These are phyloP conservation scores for Ommatoiulus sabulosus DNA, from an alignment of 2,888 invertebrate genomes.

Conservation along the genomic window DNA sequence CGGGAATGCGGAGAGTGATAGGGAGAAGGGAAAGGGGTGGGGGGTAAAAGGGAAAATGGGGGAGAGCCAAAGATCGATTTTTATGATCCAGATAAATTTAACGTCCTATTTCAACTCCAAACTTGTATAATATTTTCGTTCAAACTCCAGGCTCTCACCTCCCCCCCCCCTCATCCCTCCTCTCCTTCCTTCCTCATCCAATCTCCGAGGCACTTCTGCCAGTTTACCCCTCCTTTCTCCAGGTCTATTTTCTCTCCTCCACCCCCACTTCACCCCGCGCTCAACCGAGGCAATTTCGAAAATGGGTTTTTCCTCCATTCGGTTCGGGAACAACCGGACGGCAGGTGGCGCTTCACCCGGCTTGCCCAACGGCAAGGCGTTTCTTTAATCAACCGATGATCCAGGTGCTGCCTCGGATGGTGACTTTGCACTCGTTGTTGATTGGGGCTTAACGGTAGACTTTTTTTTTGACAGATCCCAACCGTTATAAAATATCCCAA, in stretches of 20 bases:
- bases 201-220: neutral
- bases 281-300: neutral
- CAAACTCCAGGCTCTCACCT: constrained; percentile 11
- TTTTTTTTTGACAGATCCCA: neutral
- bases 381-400: too few species aligned
- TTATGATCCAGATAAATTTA: constrained; percentile 53
- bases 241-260: neutral
- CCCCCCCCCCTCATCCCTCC: neutral
- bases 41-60: neutral
- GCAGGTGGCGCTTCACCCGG: neutral
- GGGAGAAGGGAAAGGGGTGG: neutral
- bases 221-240: neutral
- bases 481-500: neutral
- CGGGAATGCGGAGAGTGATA: constrained; percentile 31
- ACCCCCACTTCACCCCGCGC: constrained; percentile 11
- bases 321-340: neutral
- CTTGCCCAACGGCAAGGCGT: too few species aligned
- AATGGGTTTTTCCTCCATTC: neutral
- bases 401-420: too few species aligned
- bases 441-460: too few species aligned
- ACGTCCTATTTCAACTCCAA: constrained; percentile 51
- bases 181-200: neutral
- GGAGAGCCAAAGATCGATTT: constrained; percentile 51
- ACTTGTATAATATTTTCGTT: constrained; percentile 49
- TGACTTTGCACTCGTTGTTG: too few species aligned